phyloP scores from a whole-genome alignment of 2,113 vertebrate species.

The Numenius arquata region DNA sequence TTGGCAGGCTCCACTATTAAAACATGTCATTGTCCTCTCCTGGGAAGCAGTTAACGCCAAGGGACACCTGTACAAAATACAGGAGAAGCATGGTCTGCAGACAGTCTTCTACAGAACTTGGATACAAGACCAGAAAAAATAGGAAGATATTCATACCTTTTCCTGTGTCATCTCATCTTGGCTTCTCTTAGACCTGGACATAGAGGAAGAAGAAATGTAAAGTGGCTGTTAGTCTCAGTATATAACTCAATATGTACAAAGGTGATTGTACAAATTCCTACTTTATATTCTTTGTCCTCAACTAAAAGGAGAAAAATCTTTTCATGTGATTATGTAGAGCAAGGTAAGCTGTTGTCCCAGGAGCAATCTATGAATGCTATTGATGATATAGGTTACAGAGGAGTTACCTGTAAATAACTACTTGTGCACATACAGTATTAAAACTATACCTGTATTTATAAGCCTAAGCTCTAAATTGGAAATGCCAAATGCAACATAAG shows the following conservation, averaged over 20 bases:
- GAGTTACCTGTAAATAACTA: not conserved
- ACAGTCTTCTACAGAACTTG: not conserved
- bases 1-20: not conserved
- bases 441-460: not conserved
- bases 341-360: not conserved
- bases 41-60: not conserved
- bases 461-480: not conserved
- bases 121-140: not conserved
- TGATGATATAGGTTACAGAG: not conserved
- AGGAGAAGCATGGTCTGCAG: not conserved
- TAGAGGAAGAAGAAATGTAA: not conserved
- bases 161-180: not conserved
- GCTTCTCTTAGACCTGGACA: not conserved
- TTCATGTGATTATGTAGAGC: conserved; percentile 2
- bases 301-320: not conserved
- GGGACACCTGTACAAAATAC: not conserved
- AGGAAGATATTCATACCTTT: not conserved
- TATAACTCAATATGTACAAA: not conserved
- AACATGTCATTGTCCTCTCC: not conserved
- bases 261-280: not conserved
- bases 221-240: not conserved
- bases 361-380: not conserved
- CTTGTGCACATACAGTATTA: not conserved
- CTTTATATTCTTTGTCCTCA: not conserved
- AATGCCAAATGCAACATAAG: conserved; percentile 37